Conservation (phyloP, 2,888 invertebrate genomes). For the Isoperla grammatica region DNA sequence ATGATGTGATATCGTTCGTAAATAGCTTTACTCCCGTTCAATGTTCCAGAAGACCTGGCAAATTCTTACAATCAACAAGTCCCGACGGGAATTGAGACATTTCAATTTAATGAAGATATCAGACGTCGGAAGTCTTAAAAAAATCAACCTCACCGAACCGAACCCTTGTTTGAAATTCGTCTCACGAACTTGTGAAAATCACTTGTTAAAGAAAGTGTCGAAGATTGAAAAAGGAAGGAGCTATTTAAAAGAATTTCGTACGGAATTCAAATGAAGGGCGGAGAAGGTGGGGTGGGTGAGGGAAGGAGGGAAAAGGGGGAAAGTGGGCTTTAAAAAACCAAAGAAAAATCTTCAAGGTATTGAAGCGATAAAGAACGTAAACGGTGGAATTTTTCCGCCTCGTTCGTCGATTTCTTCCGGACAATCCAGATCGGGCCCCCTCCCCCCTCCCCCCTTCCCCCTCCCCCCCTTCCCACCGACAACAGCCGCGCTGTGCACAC, state of each 20-base stretch:
- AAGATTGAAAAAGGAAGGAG: slow-evolving; percentile 23
- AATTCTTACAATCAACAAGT: too few relatives aligned
- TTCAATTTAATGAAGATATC: slow-evolving; percentile 13
- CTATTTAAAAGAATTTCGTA: slow-evolving; percentile 24
- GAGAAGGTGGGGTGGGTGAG: neutral
- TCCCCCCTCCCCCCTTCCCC: slow-evolving; percentile 2
- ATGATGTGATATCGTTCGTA: too few relatives aligned
- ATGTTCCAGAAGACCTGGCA: too few relatives aligned
- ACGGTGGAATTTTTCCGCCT: slow-evolving; percentile 24
- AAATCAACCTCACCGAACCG: slow-evolving; percentile 4
- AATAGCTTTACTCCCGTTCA: too few relatives aligned
- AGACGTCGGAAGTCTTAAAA: slow-evolving; percentile 1
- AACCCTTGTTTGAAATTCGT: slow-evolving; percentile 16
- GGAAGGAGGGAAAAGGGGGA: neutral
- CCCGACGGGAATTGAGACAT: neutral
- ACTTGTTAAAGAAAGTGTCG: slow-evolving; percentile 22
- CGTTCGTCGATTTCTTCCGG: slow-evolving; percentile 25
- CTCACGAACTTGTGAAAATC: slow-evolving; percentile 23
- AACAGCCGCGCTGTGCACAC: slow-evolving; percentile 4
- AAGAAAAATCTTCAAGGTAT: slow-evolving; percentile 19
- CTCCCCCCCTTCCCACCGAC: neutral
- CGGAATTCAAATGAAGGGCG: slow-evolving; percentile 24
- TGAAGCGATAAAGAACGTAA: slow-evolving; percentile 20
- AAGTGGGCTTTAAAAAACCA: neutral
- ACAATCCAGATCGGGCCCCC: slow-evolving; percentile 13